Conservation (phyloP, 2,797 vertebrate genomes). For the Nannoperca australis region DNA sequence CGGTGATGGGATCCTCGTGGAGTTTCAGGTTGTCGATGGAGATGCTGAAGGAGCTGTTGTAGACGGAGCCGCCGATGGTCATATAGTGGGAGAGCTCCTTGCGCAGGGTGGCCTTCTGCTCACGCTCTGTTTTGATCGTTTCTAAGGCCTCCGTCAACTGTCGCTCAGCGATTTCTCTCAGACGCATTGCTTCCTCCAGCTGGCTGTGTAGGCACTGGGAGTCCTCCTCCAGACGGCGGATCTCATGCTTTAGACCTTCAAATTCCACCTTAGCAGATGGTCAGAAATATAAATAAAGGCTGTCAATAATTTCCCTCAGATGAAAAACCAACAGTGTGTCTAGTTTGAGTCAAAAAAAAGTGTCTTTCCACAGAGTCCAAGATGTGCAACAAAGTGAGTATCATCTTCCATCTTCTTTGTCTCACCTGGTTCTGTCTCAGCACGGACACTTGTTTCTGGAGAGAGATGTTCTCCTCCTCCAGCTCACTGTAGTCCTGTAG, state of each 20-base stretch:
- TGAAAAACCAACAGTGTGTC: background rate
- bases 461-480: conserved; percentile 98
- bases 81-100: conserved; percentile 98
- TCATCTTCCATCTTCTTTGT: background rate
- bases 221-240: conserved; percentile 95
- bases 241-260: conserved; percentile 97
- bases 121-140: conserved; percentile 94
- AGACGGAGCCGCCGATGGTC: conserved; percentile 94
- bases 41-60: conserved; percentile 90
- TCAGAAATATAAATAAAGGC: conserved; percentile 18
- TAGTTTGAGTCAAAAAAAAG: background rate
- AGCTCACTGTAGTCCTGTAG: conserved; percentile 97
- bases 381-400: background rate
- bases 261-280: conserved; percentile 91
- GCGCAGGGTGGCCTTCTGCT: conserved; percentile 95
- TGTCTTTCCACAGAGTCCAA: background rate
- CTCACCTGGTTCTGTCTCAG: conserved; percentile 95
- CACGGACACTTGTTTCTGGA: conserved; percentile 97
- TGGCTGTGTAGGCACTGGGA: conserved; percentile 94
- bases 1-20: conserved; percentile 82
- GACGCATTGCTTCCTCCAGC: conserved; percentile 92
- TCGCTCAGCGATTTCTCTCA: conserved; percentile 95
- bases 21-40: conserved; percentile 87
- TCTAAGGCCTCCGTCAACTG: conserved; percentile 96
- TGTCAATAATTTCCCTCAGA: background rate